phyloP scores from a whole-genome alignment of 2,113 vertebrate species.

The Heterotis niloticus region DNA sequence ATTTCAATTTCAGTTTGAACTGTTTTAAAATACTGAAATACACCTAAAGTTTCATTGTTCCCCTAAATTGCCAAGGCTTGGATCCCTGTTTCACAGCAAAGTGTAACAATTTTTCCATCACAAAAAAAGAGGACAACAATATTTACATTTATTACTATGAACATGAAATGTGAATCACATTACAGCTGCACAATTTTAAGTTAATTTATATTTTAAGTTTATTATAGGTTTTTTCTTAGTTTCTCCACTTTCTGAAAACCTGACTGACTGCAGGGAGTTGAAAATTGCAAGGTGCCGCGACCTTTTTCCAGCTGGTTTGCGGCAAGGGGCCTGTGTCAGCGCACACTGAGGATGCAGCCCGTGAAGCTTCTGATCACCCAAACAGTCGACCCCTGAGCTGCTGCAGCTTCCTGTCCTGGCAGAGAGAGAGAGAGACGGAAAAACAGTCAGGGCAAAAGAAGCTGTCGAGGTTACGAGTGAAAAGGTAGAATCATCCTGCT shows the following conservation, averaged over 20 bases:
- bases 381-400: constrained; percentile 17
- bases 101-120: too few species aligned
- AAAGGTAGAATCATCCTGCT: not conserved
- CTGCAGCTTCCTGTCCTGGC: constrained; percentile 19
- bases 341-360: not conserved
- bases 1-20: too few species aligned
- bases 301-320: not conserved
- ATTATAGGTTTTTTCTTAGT: too few species aligned
- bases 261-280: not conserved
- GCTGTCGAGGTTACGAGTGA: not conserved
- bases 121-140: too few species aligned
- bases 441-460: not conserved
- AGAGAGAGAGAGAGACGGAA: constrained; percentile 26
- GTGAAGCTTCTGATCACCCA: constrained; percentile 2
- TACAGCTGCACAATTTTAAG: too few species aligned
- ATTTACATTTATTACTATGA: too few species aligned
- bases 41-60: too few species aligned
- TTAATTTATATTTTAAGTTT: too few species aligned
- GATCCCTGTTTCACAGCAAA: too few species aligned
- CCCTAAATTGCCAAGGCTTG: too few species aligned
- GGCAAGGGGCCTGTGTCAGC: not conserved
- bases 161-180: too few species aligned
- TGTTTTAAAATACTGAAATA: too few species aligned
- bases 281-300: not conserved
- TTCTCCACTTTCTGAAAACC: not conserved